Base-by-base conservation (phyloP, 2,888 invertebrate species). In the Acrobasis suavella region DNA sequence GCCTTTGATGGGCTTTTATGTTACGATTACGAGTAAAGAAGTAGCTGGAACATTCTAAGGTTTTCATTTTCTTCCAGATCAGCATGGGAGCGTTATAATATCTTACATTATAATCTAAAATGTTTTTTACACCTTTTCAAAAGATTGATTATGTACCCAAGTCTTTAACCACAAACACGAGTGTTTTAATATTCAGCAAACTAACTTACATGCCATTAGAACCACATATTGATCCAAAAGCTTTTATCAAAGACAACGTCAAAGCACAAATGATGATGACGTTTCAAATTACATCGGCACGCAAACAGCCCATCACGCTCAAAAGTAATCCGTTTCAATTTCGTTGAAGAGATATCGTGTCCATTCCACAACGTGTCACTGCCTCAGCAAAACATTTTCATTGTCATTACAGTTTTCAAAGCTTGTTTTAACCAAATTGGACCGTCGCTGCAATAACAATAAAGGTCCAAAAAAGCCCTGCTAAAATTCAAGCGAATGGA, bases 311-410 rank as follows among this genome's bases (percentile, higher is more conserved):
- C 84, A 86, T 89, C 83, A 86, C 69, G 71, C 68, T 64, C 66
- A 70, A 75, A 73, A 74, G 76, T 82, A 83, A 86, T 85, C 77
- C 77, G 78, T 83, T 85, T 86, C 81, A 83, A 85, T 87, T 86
- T 82, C 59, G 74, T 72, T 75, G 76, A 81, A 82, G 75, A 77
- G 79, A 77, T 6, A 46, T 77, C 75, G 71, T 74, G 75, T 76
- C 73, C 76, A 77, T 82, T 81, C 73, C 64, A 65, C 70, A 75
- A 79, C 72, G 70, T 71, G 69, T 65, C 70, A 68, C 68, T 74
- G 67, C 74, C 70, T 72, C 70, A 71, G 72, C 74, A 71, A 72
- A 72, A 74, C 72, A 73, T 79, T 76, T 74, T 74, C 74, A 72
- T 72, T 72, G 72, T 73, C 73, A 80, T 82, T 75, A 73, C 69